Base-by-base conservation (phyloP, 2,113 vertebrate species). In the Indri indri region DNA sequence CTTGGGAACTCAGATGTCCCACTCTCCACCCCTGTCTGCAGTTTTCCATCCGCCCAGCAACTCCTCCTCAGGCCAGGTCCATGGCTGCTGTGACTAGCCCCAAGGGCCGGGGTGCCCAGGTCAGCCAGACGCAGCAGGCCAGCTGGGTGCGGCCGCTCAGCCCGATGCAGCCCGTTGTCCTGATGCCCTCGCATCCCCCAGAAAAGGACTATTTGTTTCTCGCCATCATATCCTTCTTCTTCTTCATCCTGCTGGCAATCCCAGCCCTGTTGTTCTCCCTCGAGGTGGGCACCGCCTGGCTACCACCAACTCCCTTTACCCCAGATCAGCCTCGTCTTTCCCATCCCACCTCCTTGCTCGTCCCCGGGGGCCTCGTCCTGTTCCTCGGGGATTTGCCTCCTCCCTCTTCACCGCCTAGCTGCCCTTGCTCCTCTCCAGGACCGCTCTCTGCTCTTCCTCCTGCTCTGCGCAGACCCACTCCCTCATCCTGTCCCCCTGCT, bases 231-330 rank as follows among this genome's bases (percentile, higher is more conserved):
- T 40, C 76, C n/a, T 20, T 88, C 14, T 59, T 84, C 79, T 95
- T 96, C 94, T 85, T 50, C 40, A 54, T 96, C 47, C 42, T 54
- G 25, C 37, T 93, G 57, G 94, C 70, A 37, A n/a, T 91, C 9
- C 81, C 27, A 0, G 82, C 82, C 22, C 32, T 97, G 40, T 3
- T 61, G 3, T 97, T 96, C 81, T 96, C 89, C 70, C 4, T 97
- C 40, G 91, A 96, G 90, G 96, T 97, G 77, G 65, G 70, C 20
- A 81, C 32, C 27, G 6, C 13, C 22, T 25, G 23, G 82, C 34
- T 34, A 42, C 70, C 6, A 40, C 54, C 40, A 22, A 82, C 17
- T 18, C 17, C 42, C 52, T 1, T 54, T 45, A 30, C 47, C 74
- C 63, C 25, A 92, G 3, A 34, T 74, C 37, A 57, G 6, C 37